Evolutionary conservation across 2,888 invertebrate genomes (phyloP).

Genomic region (Liodrosophila aerea): DNA sequence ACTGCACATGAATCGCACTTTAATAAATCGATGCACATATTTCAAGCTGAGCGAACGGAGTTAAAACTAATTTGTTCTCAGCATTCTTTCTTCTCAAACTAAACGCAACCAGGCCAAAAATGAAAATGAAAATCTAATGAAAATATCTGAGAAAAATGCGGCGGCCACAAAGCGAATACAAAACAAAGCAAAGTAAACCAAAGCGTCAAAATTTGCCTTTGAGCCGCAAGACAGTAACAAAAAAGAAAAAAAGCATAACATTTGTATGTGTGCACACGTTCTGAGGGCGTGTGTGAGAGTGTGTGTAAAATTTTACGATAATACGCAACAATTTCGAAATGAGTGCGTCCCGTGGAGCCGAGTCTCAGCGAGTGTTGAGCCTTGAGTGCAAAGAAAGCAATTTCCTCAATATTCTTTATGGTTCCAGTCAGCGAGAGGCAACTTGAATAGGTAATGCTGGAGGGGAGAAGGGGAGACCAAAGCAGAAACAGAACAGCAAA

Average conservation of each 20-base stretch:
- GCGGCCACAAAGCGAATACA: constrained; percentile 23
- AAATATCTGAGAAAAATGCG: constrained; percentile 35
- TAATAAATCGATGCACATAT: constrained; percentile 53
- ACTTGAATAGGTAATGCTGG: constrained; percentile 1
- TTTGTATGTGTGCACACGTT: constrained; percentile 63
- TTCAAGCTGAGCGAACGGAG: constrained; percentile 32
- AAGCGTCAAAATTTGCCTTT: constrained; percentile 32
- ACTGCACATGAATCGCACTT: constrained; percentile 26
- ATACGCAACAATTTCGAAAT: constrained; percentile 73
- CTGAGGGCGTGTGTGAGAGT: constrained; percentile 25
- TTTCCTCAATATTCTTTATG: constrained; percentile 73
- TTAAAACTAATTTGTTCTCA: constrained; percentile 36
- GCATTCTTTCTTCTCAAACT: constrained; percentile 31
- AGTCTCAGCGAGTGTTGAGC: constrained; percentile 34
- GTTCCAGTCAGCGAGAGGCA: constrained; percentile 15
- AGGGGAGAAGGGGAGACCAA: not conserved
- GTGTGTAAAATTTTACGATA: constrained; percentile 73
- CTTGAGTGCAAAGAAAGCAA: constrained; percentile 70
- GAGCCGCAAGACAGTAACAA: constrained; percentile 5
- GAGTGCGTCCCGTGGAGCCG: constrained; percentile 53
- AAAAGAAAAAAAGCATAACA: constrained; percentile 18
- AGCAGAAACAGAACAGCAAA: constrained; percentile 2
- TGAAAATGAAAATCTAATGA: constrained; percentile 23
- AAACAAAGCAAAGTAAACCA: constrained; percentile 37
- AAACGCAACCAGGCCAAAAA: constrained; percentile 2